Evolutionary conservation across 1,140 invertebrate genomes (phyloP).

Genomic region (Ladona fulva): DNA sequence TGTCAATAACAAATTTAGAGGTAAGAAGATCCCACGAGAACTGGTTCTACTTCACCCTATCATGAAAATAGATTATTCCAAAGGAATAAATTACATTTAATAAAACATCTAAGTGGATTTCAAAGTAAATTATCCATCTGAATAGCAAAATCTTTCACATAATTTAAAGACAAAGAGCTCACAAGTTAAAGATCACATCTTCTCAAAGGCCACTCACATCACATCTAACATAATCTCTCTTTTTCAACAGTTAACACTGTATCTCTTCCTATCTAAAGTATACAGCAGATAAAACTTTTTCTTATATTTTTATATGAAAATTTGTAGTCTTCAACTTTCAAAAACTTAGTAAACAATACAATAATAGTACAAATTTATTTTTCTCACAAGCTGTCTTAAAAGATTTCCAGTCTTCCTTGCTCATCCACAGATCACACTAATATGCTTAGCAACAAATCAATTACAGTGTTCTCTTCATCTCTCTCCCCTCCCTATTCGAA

Average conservation of each 20-base stretch:
- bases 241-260: not conserved
- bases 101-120: not conserved
- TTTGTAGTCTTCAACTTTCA: not conserved
- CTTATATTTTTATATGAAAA: not conserved
- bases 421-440: not conserved
- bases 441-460: not conserved
- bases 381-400: not conserved
- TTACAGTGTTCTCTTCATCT: not conserved
- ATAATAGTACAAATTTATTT: conserved; percentile 11
- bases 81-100: not conserved
- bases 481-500: not conserved
- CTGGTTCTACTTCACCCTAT: not conserved
- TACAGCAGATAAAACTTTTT: not conserved
- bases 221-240: not conserved
- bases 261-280: not conserved
- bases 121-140: not conserved
- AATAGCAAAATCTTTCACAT: not conserved
- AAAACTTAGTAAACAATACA: conserved; percentile 10
- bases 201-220: not conserved
- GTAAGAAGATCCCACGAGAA: not conserved
- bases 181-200: not conserved
- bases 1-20: not conserved
- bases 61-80: not conserved
- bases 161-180: not conserved
- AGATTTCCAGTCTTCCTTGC: conserved; percentile 4